Percentiles rank a stretch among this genome's conserved stretches.
phyloP scores from a whole-genome alignment of 2,888 invertebrate species.

The Vandiemenella viatica region DNA sequence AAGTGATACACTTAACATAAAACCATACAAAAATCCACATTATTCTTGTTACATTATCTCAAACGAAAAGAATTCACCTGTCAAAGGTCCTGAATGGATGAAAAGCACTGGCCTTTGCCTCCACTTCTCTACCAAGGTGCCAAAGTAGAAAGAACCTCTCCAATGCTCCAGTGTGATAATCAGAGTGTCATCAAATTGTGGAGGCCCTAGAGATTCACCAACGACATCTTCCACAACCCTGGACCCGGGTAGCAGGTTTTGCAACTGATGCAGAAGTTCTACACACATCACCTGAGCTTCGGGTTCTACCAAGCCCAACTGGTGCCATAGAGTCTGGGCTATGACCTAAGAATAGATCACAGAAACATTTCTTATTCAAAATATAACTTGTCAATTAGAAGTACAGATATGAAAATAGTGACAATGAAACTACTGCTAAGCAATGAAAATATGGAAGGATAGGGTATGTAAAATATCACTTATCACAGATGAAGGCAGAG shows the following conservation, averaged over 20 bases:
- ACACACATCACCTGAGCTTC: constrained; percentile 45
- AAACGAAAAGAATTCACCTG: constrained; percentile 34
- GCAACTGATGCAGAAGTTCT: constrained; percentile 59
- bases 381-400: too few species aligned
- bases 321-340: constrained; percentile 55
- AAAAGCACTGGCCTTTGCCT: constrained; percentile 33
- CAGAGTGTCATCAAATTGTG: constrained; percentile 2
- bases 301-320: constrained; percentile 40
- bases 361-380: too few species aligned
- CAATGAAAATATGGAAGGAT: too few species aligned
- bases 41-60: too few species aligned
- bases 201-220: constrained; percentile 29
- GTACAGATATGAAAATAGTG: too few species aligned
- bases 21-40: background rate
- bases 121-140: constrained; percentile 60
- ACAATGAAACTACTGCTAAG: too few species aligned
- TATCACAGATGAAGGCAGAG: too few species aligned
- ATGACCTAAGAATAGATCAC: constrained; percentile 40
- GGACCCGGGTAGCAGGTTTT: constrained; percentile 45
- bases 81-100: constrained; percentile 40
- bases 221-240: constrained; percentile 58
- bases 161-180: constrained; percentile 38
- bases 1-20: too few species aligned
- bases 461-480: too few species aligned
- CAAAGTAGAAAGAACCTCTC: constrained; percentile 52